These are phyloP conservation scores for Cerastoderma edule DNA, from an alignment of 2,888 invertebrate genomes.

Conservation along the genomic window DNA sequence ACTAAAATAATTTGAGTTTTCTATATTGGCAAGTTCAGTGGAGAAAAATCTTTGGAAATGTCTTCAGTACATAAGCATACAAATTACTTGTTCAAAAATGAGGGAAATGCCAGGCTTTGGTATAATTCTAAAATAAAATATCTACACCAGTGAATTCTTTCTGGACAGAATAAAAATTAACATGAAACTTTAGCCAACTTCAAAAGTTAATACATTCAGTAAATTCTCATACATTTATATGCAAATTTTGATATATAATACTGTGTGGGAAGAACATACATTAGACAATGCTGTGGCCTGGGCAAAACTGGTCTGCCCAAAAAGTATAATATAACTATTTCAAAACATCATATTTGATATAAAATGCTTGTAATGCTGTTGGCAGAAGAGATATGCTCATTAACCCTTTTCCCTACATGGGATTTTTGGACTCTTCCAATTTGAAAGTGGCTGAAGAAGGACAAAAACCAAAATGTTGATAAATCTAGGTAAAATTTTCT, in stretches of 20 bases:
- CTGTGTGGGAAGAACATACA: conserved; percentile 5
- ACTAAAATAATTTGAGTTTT: conserved; percentile 5
- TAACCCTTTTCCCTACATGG: conserved; percentile 2
- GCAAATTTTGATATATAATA: conserved; percentile 5
- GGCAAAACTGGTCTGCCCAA: conserved; percentile 5
- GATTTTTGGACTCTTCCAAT: conserved; percentile 5
- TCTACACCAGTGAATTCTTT: conserved; percentile 5
- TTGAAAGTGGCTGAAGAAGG: conserved; percentile 5
- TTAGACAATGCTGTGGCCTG: conserved; percentile 5
- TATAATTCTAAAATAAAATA: conserved; percentile 3
- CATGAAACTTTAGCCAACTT: conserved; percentile 5
- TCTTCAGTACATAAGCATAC: conserved; percentile 5
- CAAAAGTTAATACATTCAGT: conserved; percentile 5
- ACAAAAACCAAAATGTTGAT: conserved; percentile 5
- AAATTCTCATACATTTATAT: conserved; percentile 5
- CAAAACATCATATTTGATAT: conserved; percentile 5
- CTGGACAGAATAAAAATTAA: conserved; percentile 5
- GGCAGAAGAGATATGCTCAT: conserved; percentile 3
- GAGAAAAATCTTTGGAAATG: conserved; percentile 2
- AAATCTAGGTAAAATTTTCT: conserved; percentile 3
- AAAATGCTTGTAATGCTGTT: conserved; percentile 5
- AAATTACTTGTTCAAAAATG: conserved; percentile 5
- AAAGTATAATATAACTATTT: conserved; percentile 5
- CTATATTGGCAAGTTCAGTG: conserved; percentile 1
- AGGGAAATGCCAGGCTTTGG: conserved; percentile 5